A percentile compares a stretch with the other conserved stretches of the same genome.
These are phyloP conservation scores for Pristionchus arcanus DNA, from an alignment of 2,888 invertebrate species.

Conservation along the genomic window DNA sequence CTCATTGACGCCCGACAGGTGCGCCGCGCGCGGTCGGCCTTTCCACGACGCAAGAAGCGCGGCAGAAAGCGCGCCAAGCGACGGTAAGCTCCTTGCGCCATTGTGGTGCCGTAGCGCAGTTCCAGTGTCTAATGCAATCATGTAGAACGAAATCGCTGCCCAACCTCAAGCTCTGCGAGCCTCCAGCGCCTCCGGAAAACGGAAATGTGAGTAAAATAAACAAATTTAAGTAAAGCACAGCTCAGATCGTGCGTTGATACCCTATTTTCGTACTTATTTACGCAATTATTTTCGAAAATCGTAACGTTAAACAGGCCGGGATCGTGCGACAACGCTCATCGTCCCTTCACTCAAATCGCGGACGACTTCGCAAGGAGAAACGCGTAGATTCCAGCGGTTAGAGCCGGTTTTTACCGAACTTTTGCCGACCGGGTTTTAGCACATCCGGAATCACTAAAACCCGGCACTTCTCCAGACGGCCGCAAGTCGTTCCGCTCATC, in stretches of 20 bases:
- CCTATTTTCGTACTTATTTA: not conserved
- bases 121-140: not conserved
- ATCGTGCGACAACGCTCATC: conserved; percentile 27
- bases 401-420: not conserved
- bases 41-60: conserved; percentile 63
- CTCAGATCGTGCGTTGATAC: not conserved
- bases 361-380: not conserved
- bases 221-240: not conserved
- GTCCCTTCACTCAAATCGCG: not conserved
- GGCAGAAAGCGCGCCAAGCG: conserved; percentile 60
- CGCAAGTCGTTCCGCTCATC: conserved; percentile 7
- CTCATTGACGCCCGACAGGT: conserved; percentile 48
- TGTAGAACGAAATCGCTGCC: conserved; percentile 34
- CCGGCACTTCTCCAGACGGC: not conserved
- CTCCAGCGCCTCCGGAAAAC: conserved; percentile 21
- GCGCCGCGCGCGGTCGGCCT: conserved; percentile 52
- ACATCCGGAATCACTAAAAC: not conserved
- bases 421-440: too few relatives aligned
- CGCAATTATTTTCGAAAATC: conserved; percentile 18
- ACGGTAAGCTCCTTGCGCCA: conserved; percentile 14
- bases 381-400: conserved; percentile 12
- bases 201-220: not conserved
- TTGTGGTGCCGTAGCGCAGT: not conserved
- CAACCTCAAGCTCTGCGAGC: conserved; percentile 48
- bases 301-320: not conserved